Base-by-base conservation (phyloP, 1,140 invertebrate genomes). In the Coelopa frigida region DNA sequence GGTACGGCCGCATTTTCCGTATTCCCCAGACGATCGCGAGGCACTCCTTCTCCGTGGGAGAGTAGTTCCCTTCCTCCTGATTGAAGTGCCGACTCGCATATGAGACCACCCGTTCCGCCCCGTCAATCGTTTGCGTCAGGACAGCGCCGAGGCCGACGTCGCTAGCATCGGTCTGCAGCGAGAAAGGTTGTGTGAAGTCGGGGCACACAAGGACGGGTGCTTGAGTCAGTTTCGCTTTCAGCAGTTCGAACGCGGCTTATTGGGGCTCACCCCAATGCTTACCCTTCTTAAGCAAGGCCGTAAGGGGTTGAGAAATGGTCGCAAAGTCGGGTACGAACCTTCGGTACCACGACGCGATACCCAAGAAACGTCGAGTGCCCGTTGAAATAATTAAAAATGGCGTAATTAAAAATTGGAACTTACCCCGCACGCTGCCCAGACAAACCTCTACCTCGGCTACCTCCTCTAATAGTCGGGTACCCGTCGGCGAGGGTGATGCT, bases 1-100 rank as follows among this genome's bases (percentile, higher is more conserved):
- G 49, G 54, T 73, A 79, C 11, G 61, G 60, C 47, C 68, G 32
- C 50, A 75, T 76, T 27, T 74, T 56, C 44, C 74, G 61, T 2
- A 72, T 55, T 2, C 64, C 68, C 65, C 65, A 73, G 0, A 79
- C 55, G 7, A 79, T 67, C 1, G 73, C 75, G 10, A 79, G 50
- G 24, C 73, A 58, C 67, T 80, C 75, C 48, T 72, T 70, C 59
- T 74, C 70, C 6, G 60, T 71, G 5, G 59, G 64, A 1, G 50
- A 55, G 44, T 70, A 75, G 50, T 70, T 70, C 37, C 27, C 49
- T 59, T 76, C 70, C 0, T 64, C 59, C 24, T 56, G 42, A 46
- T 69, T 72, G 22, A 74, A 48, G 4, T 48, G 54, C 23, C 70
- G 40, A 32, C 63, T 71, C 1, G 64, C 63, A 49, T 68, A 75